These are phyloP conservation scores for Cephus pygmeus DNA, from an alignment of 2,888 invertebrate species.

Conservation along the genomic window DNA sequence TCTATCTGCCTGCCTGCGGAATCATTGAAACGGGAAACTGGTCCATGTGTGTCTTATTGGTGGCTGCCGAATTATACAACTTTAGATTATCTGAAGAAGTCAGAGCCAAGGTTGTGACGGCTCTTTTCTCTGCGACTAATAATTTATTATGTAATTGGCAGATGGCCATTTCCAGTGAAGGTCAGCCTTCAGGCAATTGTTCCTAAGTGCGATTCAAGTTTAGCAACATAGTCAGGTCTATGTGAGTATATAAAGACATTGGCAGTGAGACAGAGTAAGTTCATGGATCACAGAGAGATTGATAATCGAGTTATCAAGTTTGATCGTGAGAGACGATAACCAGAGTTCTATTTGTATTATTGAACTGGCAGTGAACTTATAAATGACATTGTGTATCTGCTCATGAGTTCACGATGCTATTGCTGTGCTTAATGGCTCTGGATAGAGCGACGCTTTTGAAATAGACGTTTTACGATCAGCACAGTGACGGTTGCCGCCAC, in stretches of 20 bases:
- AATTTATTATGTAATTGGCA: constrained; percentile 24
- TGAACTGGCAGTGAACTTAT: neutral
- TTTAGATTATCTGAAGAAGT: neutral
- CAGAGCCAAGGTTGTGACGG: neutral
- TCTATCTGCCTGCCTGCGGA: neutral
- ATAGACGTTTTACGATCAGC: neutral
- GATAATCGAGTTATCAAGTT: neutral
- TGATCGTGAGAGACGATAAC: neutral
- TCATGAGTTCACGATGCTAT: neutral
- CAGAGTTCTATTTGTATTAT: neutral
- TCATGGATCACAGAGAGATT: neutral
- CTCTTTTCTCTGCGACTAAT: neutral
- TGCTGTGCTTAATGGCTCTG: neutral
- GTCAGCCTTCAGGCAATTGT: constrained; percentile 42
- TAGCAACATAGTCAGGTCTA: constrained; percentile 1
- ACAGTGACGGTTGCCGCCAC: neutral
- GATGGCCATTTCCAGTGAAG: constrained; percentile 26
- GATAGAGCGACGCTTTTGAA: neutral
- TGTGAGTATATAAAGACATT: neutral
- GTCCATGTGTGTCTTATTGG: neutral
- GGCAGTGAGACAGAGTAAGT: neutral
- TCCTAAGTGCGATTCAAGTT: constrained; percentile 48
- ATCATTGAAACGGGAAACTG: neutral
- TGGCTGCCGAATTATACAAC: neutral
- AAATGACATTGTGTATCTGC: neutral